Percentiles rank a stretch among this genome's conserved stretches.
phyloP scores from a whole-genome alignment of 64 coral and sea anemone genomes.

The Catalaphyllia jardinei region DNA sequence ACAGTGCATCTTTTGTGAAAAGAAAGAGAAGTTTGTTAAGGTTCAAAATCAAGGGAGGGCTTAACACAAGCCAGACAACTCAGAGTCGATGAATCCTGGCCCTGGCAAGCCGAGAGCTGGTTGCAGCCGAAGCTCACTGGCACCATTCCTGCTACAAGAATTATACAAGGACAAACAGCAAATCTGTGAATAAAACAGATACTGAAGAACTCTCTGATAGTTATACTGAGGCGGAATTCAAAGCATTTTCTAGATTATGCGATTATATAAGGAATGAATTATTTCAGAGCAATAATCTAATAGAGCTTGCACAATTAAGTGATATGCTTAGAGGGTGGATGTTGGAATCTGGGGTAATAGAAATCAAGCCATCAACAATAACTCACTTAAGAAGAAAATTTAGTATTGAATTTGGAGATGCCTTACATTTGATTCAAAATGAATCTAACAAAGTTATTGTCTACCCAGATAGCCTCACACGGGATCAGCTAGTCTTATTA shows the following conservation, averaged over 20 bases:
- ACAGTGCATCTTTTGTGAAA: slow-evolving; percentile 31
- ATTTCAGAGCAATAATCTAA: not conserved
- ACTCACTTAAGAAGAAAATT: no score
- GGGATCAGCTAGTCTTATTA: no score
- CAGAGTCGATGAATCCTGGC: slow-evolving; percentile 29
- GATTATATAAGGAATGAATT: slow-evolving; percentile 37
- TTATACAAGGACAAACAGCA: slow-evolving; percentile 43
- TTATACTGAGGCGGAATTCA: not conserved
- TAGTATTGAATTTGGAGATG: no score
- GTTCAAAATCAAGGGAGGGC: slow-evolving; percentile 28
- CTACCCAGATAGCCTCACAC: no score
- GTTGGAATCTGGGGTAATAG: no score
- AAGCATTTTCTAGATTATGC: slow-evolving; percentile 6
- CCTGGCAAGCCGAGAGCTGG: slow-evolving; percentile 12
- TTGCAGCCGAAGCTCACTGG: slow-evolving; percentile 46
- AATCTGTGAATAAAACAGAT: not conserved
- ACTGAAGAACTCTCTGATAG: not conserved
- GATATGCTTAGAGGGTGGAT: no score
- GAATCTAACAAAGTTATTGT: no score
- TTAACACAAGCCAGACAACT: slow-evolving; percentile 37
- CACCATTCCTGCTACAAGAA: slow-evolving; percentile 56
- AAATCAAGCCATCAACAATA: no score
- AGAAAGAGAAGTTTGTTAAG: slow-evolving; percentile 7
- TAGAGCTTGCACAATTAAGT: no score
- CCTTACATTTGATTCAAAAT: no score